phyloP scores from a whole-genome alignment of 1,140 invertebrate species.

The Aphis craccivora region DNA sequence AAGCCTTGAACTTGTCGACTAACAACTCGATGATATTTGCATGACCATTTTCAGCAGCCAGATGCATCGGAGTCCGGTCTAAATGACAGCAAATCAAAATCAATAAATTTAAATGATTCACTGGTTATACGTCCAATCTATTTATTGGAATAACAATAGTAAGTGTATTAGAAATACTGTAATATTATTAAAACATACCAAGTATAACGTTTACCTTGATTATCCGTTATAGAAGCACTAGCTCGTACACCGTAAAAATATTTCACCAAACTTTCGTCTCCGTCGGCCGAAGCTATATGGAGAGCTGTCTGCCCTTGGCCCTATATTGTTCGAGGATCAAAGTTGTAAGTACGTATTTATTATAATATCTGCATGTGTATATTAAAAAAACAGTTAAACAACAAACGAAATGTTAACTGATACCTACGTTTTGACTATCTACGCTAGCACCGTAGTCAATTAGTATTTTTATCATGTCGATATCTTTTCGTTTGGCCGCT shows the following conservation, averaged over 20 bases:
- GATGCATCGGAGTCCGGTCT: conserved; percentile 95
- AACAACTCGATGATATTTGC: conserved; percentile 93
- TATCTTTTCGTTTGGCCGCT: conserved; percentile 85
- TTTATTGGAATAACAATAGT: no score
- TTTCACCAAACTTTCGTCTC: conserved; percentile 92
- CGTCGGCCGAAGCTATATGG: conserved; percentile 94
- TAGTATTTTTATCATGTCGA: conserved; percentile 89
- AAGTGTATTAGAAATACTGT: neutral
- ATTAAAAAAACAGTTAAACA: neutral
- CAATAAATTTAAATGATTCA: neutral
- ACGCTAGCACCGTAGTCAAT: conserved; percentile 91
- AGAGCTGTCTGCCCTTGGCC: conserved; percentile 90
- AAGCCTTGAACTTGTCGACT: conserved; percentile 97
- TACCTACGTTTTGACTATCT: conserved; percentile 82
- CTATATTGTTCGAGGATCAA: conserved; percentile 64
- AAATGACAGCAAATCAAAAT: conserved; percentile 59
- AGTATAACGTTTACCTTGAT: conserved; percentile 71
- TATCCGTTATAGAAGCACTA: conserved; percentile 91
- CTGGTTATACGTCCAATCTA: no score
- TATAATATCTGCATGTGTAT: neutral
- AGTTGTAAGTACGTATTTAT: neutral
- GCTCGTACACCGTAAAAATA: conserved; percentile 94
- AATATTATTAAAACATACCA: neutral
- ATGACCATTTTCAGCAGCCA: conserved; percentile 96
- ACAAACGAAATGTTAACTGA: neutral